phyloP scores from a whole-genome alignment of 2,888 invertebrate species.

The Drosophila neonasuta region DNA sequence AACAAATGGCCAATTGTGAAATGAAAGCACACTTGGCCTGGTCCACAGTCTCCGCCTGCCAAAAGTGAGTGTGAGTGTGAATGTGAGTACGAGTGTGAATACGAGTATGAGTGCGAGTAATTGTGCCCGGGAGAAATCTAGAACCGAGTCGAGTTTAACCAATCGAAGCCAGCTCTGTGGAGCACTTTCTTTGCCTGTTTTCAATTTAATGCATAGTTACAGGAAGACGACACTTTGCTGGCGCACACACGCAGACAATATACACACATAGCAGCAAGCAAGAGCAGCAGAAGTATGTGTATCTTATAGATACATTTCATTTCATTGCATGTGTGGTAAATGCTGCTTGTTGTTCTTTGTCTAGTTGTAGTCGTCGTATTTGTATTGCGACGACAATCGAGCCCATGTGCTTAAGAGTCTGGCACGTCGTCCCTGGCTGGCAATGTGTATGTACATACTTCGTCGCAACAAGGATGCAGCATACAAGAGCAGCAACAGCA shows the following conservation, averaged over 20 bases:
- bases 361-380: slow-evolving; percentile 31
- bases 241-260: slow-evolving; percentile 11
- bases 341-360: slow-evolving; percentile 45
- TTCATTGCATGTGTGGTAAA: slow-evolving; percentile 60
- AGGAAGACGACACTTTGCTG: slow-evolving; percentile 53
- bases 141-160: slow-evolving; percentile 45
- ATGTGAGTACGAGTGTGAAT: neutral
- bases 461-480: slow-evolving; percentile 32
- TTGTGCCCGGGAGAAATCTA: slow-evolving; percentile 73
- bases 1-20: slow-evolving; percentile 54
- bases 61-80: neutral
- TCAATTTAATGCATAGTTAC: slow-evolving; percentile 72
- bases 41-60: neutral
- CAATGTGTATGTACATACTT: slow-evolving; percentile 18
- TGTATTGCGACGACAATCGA: slow-evolving; percentile 67
- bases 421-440: slow-evolving; percentile 54
- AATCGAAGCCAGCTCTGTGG: slow-evolving; percentile 41
- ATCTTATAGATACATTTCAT: slow-evolving; percentile 64
- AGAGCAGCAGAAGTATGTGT: slow-evolving; percentile 26
- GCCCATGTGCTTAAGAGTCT: slow-evolving; percentile 59
- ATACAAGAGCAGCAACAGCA: slow-evolving; percentile 21
- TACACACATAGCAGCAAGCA: slow-evolving; percentile 1
- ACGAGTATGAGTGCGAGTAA: slow-evolving; percentile 38
- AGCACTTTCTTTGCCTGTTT: slow-evolving; percentile 71
- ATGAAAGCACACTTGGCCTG: slow-evolving; percentile 51